Evolutionary conservation across 2,113 vertebrate species (phyloP), one percentile per base, ranked within the genome.

Genomic region (Choloepus hoffmanni): DNA sequence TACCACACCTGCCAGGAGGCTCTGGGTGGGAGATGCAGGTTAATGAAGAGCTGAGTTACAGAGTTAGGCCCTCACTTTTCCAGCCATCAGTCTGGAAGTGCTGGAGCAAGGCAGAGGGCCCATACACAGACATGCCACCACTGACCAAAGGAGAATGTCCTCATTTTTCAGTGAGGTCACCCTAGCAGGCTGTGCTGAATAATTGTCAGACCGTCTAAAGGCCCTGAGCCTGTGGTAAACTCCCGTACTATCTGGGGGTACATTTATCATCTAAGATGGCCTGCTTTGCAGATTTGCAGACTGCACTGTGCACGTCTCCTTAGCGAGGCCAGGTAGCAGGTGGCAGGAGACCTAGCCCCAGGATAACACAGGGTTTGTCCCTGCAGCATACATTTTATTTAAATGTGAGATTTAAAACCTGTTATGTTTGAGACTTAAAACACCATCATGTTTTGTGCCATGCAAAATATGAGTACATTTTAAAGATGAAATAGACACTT

Each of bases 51-150:
- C 92, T 96, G 97, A 90, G 28, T 55, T 79, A 76, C 70, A 0
- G 4, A 95, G 55, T 90, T 58, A 97, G 82, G 16, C 58, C 55
- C 78, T 96, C 48, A 14, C 96, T 62, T 86, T 83, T 28, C 93
- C 63, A 28, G 16, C 40, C 9, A 30, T 53, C 40, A 73, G 85
- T n/a, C 23, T 3, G 1, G 33, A 26, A 40, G 40, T 18, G 43
- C 84, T 4, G 4, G n/a, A 33, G 87, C 18, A 77, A 92, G 82
- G 65, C 74, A 3, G 58, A 89, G 55, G 68, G 72, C 63, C 65
- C 63, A 16, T 33, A 7, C 53, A 67, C 92, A 67, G 77, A 90
- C 62, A 2, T 4, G n/a, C 4, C 24, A 73, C 62, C 62, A 5
- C 0, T 18, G 45, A 73, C 50, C 1, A 26, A 55, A n/a, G 53